A percentile compares a stretch with the other conserved stretches of the same genome.
phyloP scores from a whole-genome alignment of 2,113 vertebrate species.

The Chinchilla lanigera region DNA sequence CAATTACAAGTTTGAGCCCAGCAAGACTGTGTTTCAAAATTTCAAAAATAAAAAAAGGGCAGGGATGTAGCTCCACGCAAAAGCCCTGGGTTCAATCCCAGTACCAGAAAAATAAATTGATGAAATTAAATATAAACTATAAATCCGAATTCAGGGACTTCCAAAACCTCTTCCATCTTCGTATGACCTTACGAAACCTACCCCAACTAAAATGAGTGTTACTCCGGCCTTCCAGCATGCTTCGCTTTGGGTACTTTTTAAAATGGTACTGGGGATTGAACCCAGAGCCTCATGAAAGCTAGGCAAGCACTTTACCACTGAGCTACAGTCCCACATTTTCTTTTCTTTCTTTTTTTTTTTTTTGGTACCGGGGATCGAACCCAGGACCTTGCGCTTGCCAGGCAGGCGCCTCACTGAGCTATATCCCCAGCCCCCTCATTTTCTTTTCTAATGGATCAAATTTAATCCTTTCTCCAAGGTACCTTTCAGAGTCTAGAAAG shows the following conservation, averaged over 20 bases:
- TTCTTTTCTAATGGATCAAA: background rate
- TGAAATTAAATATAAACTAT: too few relatives aligned
- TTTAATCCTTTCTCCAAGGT: constrained; percentile 10
- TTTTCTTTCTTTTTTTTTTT: too few relatives aligned
- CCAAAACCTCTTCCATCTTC: background rate
- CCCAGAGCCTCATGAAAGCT: background rate
- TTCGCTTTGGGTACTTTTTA: background rate
- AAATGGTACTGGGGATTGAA: background rate
- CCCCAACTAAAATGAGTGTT: background rate
- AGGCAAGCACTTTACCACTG: background rate
- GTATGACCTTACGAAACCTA: background rate
- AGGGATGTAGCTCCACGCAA: background rate
- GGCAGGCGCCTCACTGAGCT: background rate
- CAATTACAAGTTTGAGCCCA: background rate
- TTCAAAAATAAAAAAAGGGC: background rate
- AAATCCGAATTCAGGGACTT: background rate
- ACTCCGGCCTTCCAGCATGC: background rate
- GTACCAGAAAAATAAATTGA: too few relatives aligned
- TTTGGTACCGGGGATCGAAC: too few relatives aligned
- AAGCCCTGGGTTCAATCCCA: background rate
- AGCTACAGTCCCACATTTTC: background rate
- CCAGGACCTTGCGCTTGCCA: background rate
- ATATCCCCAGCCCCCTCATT: background rate
- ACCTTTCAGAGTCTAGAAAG: background rate
- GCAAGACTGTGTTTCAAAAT: background rate